phyloP scores from a whole-genome alignment of 1,140 invertebrate genomes.

The Dendroctonus valens region DNA sequence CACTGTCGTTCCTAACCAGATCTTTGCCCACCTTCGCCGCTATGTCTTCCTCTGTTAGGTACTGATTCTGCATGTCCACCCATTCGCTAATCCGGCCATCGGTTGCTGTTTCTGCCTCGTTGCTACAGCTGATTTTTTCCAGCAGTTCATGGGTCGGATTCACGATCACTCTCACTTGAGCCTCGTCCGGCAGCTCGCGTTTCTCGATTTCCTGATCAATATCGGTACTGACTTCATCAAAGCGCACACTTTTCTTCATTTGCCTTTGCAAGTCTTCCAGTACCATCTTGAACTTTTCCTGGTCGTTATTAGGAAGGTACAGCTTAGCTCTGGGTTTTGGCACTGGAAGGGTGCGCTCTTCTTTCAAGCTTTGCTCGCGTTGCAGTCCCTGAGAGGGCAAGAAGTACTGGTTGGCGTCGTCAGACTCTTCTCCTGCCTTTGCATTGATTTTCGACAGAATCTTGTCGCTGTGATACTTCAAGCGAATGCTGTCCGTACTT shows the following conservation, averaged over 20 bases:
- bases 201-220: slow-evolving; percentile 30
- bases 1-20: slow-evolving; percentile 44
- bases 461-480: slow-evolving; percentile 49
- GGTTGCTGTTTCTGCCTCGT: slow-evolving; percentile 16
- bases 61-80: slow-evolving; percentile 46
- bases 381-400: slow-evolving; percentile 37
- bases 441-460: slow-evolving; percentile 47
- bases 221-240: slow-evolving; percentile 41
- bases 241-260: slow-evolving; percentile 46
- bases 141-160: slow-evolving; percentile 31
- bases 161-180: slow-evolving; percentile 25
- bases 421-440: slow-evolving; percentile 33
- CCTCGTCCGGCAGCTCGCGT: slow-evolving; percentile 2
- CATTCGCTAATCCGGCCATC: slow-evolving; percentile 40
- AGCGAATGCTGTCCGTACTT: slow-evolving; percentile 36
- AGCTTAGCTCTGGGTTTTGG: slow-evolving; percentile 41
- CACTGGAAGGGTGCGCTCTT: slow-evolving; percentile 27
- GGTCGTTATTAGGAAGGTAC: slow-evolving; percentile 12
- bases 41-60: slow-evolving; percentile 27
- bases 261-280: slow-evolving; percentile 43
- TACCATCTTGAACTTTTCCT: slow-evolving; percentile 33
- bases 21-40: slow-evolving; percentile 12
- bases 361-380: slow-evolving; percentile 19
- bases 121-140: slow-evolving; percentile 22
- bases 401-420: slow-evolving; percentile 40